phyloP scores from a whole-genome alignment of 2,888 invertebrate genomes.

The Brenthis hecate region DNA sequence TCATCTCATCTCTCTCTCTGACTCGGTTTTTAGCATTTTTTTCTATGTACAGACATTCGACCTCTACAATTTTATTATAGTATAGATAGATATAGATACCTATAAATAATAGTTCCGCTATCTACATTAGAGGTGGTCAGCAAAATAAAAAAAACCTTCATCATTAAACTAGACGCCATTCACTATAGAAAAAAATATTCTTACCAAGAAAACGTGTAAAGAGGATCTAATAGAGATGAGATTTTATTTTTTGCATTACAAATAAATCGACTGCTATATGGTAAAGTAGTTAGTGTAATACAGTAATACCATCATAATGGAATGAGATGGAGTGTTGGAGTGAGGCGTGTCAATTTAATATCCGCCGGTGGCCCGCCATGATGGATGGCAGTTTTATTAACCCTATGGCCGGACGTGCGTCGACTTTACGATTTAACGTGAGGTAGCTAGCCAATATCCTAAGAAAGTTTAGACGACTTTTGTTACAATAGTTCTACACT shows the following conservation, averaged over 20 bases:
- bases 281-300: conserved; percentile 39
- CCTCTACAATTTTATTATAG: too few species aligned
- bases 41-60: too few species aligned
- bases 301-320: conserved; percentile 59
- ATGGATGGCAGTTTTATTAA: conserved; percentile 72
- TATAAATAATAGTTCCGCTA: neutral
- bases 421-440: conserved; percentile 54
- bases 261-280: conserved; percentile 27
- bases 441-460: conserved; percentile 47
- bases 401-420: conserved; percentile 53
- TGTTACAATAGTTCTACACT: conserved; percentile 26
- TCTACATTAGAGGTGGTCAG: conserved; percentile 1
- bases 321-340: conserved; percentile 62
- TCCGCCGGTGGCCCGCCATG: conserved; percentile 68
- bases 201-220: conserved; percentile 24
- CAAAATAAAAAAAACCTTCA: conserved; percentile 2
- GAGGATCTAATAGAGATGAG: conserved; percentile 34
- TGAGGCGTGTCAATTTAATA: conserved; percentile 77
- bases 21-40: too few species aligned
- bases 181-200: neutral
- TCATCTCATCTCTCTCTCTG: too few species aligned
- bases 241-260: conserved; percentile 28
- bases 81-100: too few species aligned
- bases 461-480: conserved; percentile 48
- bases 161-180: conserved; percentile 10